Base-by-base conservation (phyloP, 2,888 invertebrate species). In the Pollenia angustigena region DNA sequence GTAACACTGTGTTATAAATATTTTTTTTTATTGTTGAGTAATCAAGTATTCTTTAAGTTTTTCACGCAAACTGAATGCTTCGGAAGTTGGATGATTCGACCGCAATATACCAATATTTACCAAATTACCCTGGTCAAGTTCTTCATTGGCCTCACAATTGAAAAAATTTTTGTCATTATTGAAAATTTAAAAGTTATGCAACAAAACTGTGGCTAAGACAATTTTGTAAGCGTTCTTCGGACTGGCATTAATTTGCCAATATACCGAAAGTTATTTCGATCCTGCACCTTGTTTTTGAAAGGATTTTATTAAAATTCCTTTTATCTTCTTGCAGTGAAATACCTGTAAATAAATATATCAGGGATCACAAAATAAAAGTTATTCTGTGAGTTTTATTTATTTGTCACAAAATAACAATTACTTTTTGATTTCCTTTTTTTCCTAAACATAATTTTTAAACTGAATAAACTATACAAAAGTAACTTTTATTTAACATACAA, bases 21-120 rank as follows among this genome's bases (percentile, higher is more conserved):
- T 1, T 18, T 18, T 50, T 50, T 50, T 50, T 50, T 12, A 12
- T 50, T 50, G 50, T 10, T 50, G 14, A 50, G 50, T 50, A 50
- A 50, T 9, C 50, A 50, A 50, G 62, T 62, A 62, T 62, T 62
- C 62, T n/a, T 62, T 62, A n/a, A 62, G 44, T 62, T 62, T 62
- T 62, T 62, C 62, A 62, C 42, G 62, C 62, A 62, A 62, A 44
- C 44, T 42, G 44, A 62, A 62, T n/a, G 62, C 62, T 44, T 62
- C 62, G n/a, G 62, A 62, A 16, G 62, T 62, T 62, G 42, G 44
- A 62, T 44, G 62, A 62, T 62, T 62, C 44, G 42, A 62, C 42
- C 44, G 40, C 44, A 40, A 40, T 16, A 62, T 8, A 7, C 62
- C 62, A 44, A 62, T 42, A 62, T 44, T 62, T 62, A 42, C 62